These are phyloP conservation scores for Procambarus clarkii DNA, from an alignment of 1,140 invertebrate genomes.

Conservation along the genomic window DNA sequence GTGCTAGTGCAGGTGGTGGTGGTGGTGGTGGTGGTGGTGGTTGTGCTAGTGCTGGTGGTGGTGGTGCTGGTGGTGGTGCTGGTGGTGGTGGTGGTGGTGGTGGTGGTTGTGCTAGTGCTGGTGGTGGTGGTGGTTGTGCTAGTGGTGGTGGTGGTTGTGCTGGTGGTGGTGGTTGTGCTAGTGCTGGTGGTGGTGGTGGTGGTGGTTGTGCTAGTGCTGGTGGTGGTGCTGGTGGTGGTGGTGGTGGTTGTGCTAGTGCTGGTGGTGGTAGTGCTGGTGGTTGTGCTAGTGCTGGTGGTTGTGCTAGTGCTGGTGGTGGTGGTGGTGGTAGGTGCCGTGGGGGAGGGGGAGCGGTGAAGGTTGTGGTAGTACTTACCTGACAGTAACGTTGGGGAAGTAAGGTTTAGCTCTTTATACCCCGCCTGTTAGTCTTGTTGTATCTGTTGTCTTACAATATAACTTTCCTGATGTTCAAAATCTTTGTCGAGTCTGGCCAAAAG, in stretches of 20 bases:
- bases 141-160: background rate
- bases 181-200: background rate
- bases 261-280: background rate
- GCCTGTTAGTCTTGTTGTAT: too few relatives aligned
- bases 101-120: background rate
- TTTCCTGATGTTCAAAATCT: too few relatives aligned
- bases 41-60: background rate
- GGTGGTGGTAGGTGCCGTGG: too few relatives aligned
- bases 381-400: too few relatives aligned
- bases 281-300: background rate
- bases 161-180: background rate
- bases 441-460: too few relatives aligned
- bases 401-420: too few relatives aligned
- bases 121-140: background rate
- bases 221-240: background rate
- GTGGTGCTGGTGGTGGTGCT: background rate
- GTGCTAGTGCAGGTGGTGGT: background rate
- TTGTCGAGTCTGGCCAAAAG: too few relatives aligned
- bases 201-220: background rate
- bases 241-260: background rate
- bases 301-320: background rate
- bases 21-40: background rate
- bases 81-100: background rate
- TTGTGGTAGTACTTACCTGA: too few relatives aligned
- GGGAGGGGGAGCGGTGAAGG: too few relatives aligned